Percentiles rank a stretch among this genome's conserved stretches.
These are phyloP conservation scores for Dichetophora obliterata DNA, from an alignment of 2,888 invertebrate species.

Conservation along the genomic window DNA sequence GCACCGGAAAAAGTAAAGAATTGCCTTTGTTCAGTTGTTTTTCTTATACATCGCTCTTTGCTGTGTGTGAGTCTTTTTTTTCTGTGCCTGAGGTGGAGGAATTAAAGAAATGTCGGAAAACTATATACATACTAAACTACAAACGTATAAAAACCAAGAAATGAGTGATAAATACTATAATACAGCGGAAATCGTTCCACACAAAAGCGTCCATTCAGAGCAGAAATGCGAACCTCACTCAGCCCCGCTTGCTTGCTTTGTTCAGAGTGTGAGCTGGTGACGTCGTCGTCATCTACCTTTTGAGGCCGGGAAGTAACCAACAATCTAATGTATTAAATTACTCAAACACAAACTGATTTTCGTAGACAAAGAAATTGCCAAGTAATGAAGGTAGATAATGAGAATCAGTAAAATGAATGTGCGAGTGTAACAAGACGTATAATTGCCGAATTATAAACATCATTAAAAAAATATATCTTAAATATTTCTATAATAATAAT, in stretches of 20 bases:
- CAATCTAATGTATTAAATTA: too few relatives aligned
- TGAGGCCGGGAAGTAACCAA: too few relatives aligned
- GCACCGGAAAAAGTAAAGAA: conserved; percentile 16
- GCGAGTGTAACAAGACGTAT: too few relatives aligned
- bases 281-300: too few relatives aligned
- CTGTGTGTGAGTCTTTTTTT: too few relatives aligned
- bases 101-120: not conserved
- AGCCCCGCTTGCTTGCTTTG: too few relatives aligned
- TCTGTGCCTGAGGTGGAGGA: not conserved
- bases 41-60: too few relatives aligned
- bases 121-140: conserved; percentile 1
- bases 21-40: not conserved
- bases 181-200: conserved; percentile 29
- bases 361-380: not conserved
- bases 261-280: too few relatives aligned
- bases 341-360: too few relatives aligned
- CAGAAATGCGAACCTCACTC: not conserved
- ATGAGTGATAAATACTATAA: conserved; percentile 33
- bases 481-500: too few relatives aligned
- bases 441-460: too few relatives aligned
- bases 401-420: not conserved
- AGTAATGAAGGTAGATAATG: conserved; percentile 5
- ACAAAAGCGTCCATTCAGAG: conserved; percentile 28
- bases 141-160: conserved; percentile 21
- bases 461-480: too few relatives aligned